These are phyloP conservation scores for Syngnathus typhle DNA, from an alignment of 2,113 vertebrate species.

Conservation along the genomic window DNA sequence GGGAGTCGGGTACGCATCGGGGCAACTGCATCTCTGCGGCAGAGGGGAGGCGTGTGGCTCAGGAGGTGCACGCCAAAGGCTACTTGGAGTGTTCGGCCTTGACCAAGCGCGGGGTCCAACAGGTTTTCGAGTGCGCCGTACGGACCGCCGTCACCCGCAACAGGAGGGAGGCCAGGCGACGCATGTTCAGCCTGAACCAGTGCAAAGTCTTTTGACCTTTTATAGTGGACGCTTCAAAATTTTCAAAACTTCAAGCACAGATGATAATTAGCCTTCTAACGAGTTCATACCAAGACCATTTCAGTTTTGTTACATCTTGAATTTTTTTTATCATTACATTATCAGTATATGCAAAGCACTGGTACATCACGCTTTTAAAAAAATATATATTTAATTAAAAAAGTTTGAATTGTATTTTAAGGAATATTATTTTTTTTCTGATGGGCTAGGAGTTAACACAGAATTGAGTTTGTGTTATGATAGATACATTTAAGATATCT, in stretches of 20 bases:
- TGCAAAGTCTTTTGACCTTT: constrained; percentile 82
- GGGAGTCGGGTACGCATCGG: constrained; percentile 76
- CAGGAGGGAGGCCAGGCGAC: constrained; percentile 73
- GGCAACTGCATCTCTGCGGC: constrained; percentile 72
- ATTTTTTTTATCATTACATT: background rate
- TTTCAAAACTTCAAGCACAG: background rate
- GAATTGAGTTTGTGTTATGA: too few species aligned
- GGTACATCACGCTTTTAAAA: too few species aligned
- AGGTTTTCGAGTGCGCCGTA: constrained; percentile 93
- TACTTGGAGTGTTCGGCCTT: constrained; percentile 94
- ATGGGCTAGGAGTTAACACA: too few species aligned
- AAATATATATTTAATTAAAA: too few species aligned
- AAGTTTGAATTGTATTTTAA: too few species aligned
- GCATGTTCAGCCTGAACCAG: constrained; percentile 79
- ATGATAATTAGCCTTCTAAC: background rate
- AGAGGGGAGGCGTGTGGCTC: constrained; percentile 82
- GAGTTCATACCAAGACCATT: background rate
- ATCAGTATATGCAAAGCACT: too few species aligned
- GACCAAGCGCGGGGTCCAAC: constrained; percentile 86
- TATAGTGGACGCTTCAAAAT: background rate
- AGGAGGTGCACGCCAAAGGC: constrained; percentile 83
- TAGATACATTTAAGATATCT: too few species aligned
- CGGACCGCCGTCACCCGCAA: constrained; percentile 82
- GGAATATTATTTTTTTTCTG: too few species aligned
- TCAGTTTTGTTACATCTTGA: background rate